Percentiles rank a stretch among this genome's conserved stretches.
Conservation (phyloP, 2,113 vertebrate species). For the Aptenodytes forsteri region DNA sequence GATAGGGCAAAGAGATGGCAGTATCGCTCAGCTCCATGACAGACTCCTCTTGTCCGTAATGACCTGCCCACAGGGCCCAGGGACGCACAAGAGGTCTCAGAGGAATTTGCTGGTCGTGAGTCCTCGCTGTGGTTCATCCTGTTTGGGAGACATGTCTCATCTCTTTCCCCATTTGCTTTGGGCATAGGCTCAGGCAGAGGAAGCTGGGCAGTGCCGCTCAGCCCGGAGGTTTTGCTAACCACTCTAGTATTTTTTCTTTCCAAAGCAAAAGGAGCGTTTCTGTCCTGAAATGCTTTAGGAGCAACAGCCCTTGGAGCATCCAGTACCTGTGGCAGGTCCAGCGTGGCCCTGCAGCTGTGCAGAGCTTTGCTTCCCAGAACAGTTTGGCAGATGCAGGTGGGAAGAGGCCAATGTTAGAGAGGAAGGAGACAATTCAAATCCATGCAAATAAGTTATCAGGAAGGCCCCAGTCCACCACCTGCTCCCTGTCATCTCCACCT, state of each 20-base stretch:
- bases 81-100: background rate
- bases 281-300: background rate
- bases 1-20: background rate
- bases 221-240: rapidly evolving
- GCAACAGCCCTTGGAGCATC: background rate
- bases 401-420: background rate
- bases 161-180: background rate
- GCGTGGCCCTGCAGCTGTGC: background rate
- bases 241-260: background rate
- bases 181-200: background rate
- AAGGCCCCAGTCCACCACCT: background rate
- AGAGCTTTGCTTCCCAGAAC: background rate
- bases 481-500: background rate
- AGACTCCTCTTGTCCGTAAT: background rate
- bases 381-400: background rate
- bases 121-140: background rate
- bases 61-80: background rate
- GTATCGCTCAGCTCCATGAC: background rate
- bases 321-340: background rate
- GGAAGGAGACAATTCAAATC: background rate
- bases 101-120: background rate
- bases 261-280: background rate
- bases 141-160: background rate
- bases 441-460: background rate
- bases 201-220: background rate